Conservation (phyloP, 2,797 vertebrate genomes). For the Gymnothorax javanicus region DNA sequence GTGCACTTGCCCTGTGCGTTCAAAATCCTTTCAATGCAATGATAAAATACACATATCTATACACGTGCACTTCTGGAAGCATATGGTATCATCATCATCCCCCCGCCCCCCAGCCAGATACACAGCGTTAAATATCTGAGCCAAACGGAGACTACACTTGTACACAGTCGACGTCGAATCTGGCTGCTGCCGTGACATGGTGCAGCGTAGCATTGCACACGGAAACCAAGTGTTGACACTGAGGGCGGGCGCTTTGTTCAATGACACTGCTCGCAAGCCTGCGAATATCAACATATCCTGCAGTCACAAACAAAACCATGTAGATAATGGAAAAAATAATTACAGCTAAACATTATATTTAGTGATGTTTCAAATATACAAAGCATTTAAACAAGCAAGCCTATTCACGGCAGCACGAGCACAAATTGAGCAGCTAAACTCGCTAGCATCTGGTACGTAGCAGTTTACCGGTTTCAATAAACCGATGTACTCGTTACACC, state of each 20-base stretch:
- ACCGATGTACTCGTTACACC: conserved; percentile 4
- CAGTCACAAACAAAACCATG: neutral
- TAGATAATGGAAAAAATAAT: neutral
- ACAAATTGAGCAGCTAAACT: neutral
- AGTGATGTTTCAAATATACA: neutral
- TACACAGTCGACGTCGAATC: conserved; percentile 14
- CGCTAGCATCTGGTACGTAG: neutral
- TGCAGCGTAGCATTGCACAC: conserved; percentile 11
- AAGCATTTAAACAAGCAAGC: neutral
- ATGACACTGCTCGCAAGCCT: neutral
- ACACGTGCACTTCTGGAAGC: neutral
- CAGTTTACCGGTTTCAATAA: conserved; percentile 2
- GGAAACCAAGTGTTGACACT: conserved; percentile 28
- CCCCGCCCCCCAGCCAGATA: too few relatives aligned
- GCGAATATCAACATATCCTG: neutral
- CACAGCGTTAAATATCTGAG: neutral
- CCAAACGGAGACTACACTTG: neutral
- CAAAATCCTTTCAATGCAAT: neutral
- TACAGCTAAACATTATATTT: neutral
- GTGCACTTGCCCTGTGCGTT: neutral
- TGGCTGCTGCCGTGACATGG: conserved; percentile 8
- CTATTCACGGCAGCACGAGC: neutral
- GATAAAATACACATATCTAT: neutral
- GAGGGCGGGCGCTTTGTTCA: conserved; percentile 16
- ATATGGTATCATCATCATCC: neutral